Evolutionary conservation across 35 echinoderm and acorn worm genomes (phyloP), one percentile per base, ranked within the genome.

Genomic region (Apostichopus californicus): DNA sequence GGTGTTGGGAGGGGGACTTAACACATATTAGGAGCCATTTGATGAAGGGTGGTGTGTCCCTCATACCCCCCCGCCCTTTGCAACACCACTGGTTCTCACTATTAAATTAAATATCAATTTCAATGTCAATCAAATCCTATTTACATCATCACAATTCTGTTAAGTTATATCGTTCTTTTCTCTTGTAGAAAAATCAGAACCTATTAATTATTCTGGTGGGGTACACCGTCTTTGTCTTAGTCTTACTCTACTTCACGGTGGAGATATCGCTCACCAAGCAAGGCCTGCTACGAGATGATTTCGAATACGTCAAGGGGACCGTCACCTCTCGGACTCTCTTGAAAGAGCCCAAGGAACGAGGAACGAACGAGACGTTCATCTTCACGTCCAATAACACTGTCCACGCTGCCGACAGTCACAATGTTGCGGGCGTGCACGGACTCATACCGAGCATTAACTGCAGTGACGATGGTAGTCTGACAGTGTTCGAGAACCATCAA

Each of bases 371-470:
- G 25, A 83, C 26, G 26, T 83, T 83, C 18, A 83, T 83, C 52
- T 83, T 83, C 14, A 83, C 80, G 7, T 7, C 8, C 0, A 83
- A 83, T 56, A 46, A 2, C 34, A 46, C 34, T 1, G 34, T 46
- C 34, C 34, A 46, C 34, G 55, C n/a, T 56, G 46, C 5, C 46
- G 17, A 0, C 5, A 55, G 55, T 17, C 17, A 56, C 25, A 34
- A 46, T 13, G 80, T 55, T 2, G 2, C 10, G 5, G 80, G 80
- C 17, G 46, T 83, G 55, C 80, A 83, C 52, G 55, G 55, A 15
- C n/a, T 83, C 13, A 83, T 83, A 55, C 80, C 80, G 55, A 83
- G 55, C 11, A 83, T 83, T 55, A 34, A 83, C 52, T 83, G 80
- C 80, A 83, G 53, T 55, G 80, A 83, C 10, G 18, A 12, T 55